Percentiles rank a stretch among this genome's conserved stretches.
phyloP scores from a whole-genome alignment of 2,797 vertebrate species.

The Macropodus opercularis region DNA sequence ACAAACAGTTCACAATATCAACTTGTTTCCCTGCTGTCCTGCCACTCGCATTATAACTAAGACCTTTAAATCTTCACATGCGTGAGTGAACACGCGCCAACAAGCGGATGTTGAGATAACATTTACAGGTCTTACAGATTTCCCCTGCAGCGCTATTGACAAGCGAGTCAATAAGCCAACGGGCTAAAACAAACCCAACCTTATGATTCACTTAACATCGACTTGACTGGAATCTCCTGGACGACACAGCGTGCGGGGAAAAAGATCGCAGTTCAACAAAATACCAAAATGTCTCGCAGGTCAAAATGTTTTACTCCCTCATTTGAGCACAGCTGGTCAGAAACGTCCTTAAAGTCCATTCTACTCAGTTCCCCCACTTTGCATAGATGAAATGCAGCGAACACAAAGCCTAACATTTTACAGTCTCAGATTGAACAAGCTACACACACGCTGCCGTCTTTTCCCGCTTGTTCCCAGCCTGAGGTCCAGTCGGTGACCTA shows the following conservation, averaged over 20 bases:
- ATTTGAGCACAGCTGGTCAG: too few species aligned
- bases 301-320: conserved; percentile 40
- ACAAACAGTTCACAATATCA: too few species aligned
- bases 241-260: conserved; percentile 16
- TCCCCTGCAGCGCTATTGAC: conserved; percentile 70
- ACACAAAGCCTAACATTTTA: background rate
- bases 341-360: too few species aligned
- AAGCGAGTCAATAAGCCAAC: conserved; percentile 70
- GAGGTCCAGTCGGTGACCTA: conserved; percentile 76
- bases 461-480: conserved; percentile 53
- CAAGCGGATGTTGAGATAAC: conserved; percentile 59
- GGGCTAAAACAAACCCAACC: conserved; percentile 65
- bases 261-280: conserved; percentile 31
- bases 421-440: background rate
- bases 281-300: conserved; percentile 21
- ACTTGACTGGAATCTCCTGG: conserved; percentile 59
- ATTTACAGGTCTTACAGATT: conserved; percentile 67
- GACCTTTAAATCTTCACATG: conserved; percentile 32
- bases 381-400: background rate
- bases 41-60: background rate
- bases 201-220: conserved; percentile 77
- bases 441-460: conserved; percentile 1
- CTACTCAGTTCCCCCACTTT: too few species aligned
- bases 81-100: conserved; percentile 20
- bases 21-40: background rate